Evolutionary conservation across 2,113 vertebrate species (phyloP), one percentile per base, ranked within the genome.

Genomic region (Bombycilla garrulus): DNA sequence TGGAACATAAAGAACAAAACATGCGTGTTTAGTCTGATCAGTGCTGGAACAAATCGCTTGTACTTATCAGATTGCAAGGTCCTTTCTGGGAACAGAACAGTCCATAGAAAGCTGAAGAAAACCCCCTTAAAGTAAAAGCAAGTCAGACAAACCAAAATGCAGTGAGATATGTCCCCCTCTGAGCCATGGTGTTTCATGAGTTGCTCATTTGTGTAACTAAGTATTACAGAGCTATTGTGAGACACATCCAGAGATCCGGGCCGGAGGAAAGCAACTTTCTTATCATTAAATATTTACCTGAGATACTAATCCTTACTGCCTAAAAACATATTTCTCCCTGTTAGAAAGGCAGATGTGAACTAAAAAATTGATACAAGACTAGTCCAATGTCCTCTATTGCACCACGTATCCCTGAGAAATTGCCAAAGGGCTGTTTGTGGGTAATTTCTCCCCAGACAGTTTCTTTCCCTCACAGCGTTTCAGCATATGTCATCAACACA

Each of bases 1-100:
- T 31, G 40, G 36, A 50, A 70, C 54, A 81, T 24, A 91, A 79
- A 92, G 89, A 85, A 95, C 66, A 93, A 95, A 95, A 87, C 5
- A 3, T 3, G 1, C 45, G 31, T 69, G 70, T 91, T 92, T 79
- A 72, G 73, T n/a, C 82, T 65, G 78, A 82, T 51, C 87, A 38
- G 45, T 26, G 50, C 61, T 70, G 67, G 62, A 95, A 87, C 58
- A 92, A 94, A 93, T 91, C 4, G 12, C 40, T 69, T 28, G 22
- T 40, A 6, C 84, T 89, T 89, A 87, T 38, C 81, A 72, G 81
- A 84, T 51, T 67, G 57, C 72, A 79, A 60, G 45, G 57, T 5
- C 83, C 72, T 93, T 76, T 64, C 83, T 87, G 93, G 57, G 38
- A 88, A 51, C 20, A 74, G 40, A 91, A 88, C 44, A 83, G 40